These are phyloP conservation scores for Cuculus canorus DNA, from an alignment of 2,797 vertebrate genomes.

Conservation along the genomic window DNA sequence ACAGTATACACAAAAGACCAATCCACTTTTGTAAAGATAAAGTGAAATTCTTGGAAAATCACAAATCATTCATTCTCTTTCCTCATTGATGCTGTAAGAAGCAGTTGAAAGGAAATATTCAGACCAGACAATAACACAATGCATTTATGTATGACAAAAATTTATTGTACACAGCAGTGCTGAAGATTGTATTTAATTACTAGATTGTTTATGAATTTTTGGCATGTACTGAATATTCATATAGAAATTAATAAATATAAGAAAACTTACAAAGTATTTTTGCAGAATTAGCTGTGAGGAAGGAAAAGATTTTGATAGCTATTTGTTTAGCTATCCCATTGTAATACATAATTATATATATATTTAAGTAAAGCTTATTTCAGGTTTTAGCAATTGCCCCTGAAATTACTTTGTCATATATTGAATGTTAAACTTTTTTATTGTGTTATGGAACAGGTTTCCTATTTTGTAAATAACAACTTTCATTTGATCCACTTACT, in stretches of 20 bases:
- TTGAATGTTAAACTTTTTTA: constrained; percentile 29
- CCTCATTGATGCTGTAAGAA: neutral
- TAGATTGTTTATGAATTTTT: neutral
- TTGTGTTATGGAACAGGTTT: neutral
- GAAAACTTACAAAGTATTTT: neutral
- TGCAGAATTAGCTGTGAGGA: neutral
- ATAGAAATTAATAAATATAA: neutral
- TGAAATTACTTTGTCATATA: neutral
- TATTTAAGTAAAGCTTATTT: neutral
- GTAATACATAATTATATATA: neutral
- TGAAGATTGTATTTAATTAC: neutral
- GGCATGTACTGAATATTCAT: neutral
- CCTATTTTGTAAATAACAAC: constrained; percentile 1
- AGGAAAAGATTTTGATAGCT: neutral
- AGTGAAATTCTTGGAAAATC: neutral
- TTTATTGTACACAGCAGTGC: neutral
- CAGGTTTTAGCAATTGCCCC: neutral
- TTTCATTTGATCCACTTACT: constrained; percentile 21
- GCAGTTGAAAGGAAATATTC: neutral
- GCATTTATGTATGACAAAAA: neutral
- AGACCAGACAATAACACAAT: neutral
- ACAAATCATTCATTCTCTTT: neutral
- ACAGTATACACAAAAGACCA: neutral
- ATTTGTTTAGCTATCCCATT: neutral
- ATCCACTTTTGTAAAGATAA: neutral